A percentile compares a stretch with the other conserved stretches of the same genome.
These are phyloP conservation scores for Psylliodes chrysocephalus DNA, from an alignment of 2,888 invertebrate species.

Conservation along the genomic window DNA sequence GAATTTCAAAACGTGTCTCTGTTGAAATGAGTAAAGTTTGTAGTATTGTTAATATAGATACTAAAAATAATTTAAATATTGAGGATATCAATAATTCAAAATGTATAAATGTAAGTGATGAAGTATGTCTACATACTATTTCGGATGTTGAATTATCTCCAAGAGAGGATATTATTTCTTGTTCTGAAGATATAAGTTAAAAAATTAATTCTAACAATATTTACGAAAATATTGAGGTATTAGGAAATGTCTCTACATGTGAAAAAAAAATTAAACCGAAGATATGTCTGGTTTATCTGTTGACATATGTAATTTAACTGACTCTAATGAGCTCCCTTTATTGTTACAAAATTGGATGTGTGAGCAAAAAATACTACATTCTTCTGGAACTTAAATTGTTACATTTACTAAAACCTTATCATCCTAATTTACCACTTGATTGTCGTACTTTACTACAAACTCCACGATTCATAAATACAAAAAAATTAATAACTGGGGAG, in stretches of 20 bases:
- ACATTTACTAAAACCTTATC: conserved; percentile 18
- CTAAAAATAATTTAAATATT: conserved; percentile 6
- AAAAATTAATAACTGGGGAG: conserved; percentile 8
- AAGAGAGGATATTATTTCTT: conserved; percentile 16
- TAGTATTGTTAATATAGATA: neutral
- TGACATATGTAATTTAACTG: neutral
- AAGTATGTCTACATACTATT: conserved; percentile 13
- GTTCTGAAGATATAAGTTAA: neutral
- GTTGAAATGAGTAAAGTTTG: conserved; percentile 12
- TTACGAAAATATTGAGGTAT: conserved; percentile 13
- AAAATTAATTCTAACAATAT: neutral
- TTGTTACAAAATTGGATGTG: no score
- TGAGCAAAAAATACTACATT: no score
- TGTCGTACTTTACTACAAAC: conserved; percentile 21
- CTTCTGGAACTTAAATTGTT: no score
- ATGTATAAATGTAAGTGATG: conserved; percentile 3
- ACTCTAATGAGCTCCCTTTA: neutral
- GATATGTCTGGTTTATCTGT: no score
- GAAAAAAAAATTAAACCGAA: no score
- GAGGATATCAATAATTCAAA: conserved; percentile 5
- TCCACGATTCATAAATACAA: conserved; percentile 10
- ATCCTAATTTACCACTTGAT: conserved; percentile 17
- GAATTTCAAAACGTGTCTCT: conserved; percentile 15
- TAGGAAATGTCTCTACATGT: neutral
- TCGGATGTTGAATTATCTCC: no score